Percentiles rank a stretch among this genome's conserved stretches.
Evolutionary conservation across 2,797 vertebrate species (phyloP).

Genomic region (Anabacerthia variegaticeps): DNA sequence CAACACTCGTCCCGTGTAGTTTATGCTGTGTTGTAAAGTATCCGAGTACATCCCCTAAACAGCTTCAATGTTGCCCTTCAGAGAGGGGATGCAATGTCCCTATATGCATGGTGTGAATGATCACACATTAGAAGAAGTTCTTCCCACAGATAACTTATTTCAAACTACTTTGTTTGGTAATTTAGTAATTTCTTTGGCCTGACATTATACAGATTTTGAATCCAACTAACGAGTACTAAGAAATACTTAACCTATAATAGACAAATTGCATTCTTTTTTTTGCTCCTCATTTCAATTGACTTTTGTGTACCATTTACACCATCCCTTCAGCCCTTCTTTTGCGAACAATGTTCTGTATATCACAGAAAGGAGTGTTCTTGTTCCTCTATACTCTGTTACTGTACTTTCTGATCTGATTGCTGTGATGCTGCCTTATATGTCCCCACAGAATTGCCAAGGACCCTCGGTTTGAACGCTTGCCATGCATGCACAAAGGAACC

Average conservation of each 20-base stretch:
- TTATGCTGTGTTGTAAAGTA: not conserved
- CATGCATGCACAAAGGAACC: slow-evolving; percentile 93
- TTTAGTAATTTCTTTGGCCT: not conserved
- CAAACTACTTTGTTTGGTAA: not conserved
- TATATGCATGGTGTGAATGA: accelerated
- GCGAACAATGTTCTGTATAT: not conserved
- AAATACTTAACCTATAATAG: not conserved
- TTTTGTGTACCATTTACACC: not conserved
- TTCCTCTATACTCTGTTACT: not conserved
- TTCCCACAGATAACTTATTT: not conserved
- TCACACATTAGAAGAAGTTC: not conserved
- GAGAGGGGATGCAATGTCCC: not conserved
- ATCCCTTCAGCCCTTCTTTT: not conserved
- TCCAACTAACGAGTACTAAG: not conserved
- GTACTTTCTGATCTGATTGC: not conserved
- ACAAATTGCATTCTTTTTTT: not conserved
- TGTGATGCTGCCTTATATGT: not conserved
- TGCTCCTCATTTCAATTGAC: not conserved
- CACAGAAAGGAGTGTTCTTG: not conserved
- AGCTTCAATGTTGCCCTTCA: not conserved
- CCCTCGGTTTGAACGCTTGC: slow-evolving; percentile 92
- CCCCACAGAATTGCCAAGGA: slow-evolving; percentile 92
- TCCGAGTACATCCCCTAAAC: not conserved
- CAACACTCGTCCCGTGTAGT: not conserved
- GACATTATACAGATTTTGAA: not conserved